Evolutionary conservation across 2,888 invertebrate species (phyloP).

Genomic region (Cartodere bifasciata): DNA sequence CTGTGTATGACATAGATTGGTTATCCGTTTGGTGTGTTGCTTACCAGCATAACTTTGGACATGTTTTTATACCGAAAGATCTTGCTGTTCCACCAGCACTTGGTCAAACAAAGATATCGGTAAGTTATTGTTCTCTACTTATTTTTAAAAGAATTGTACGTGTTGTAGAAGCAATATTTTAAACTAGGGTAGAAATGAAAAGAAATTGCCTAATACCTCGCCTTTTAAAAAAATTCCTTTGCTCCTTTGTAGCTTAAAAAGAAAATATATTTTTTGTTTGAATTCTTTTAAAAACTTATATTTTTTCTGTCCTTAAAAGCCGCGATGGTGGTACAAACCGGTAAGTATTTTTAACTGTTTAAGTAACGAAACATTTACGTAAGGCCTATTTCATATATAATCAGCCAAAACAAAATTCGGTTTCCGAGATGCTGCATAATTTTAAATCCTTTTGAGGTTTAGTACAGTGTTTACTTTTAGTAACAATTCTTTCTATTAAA

Average conservation of each 20-base stretch:
- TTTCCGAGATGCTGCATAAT: too few relatives aligned
- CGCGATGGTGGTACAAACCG: slow-evolving; percentile 87
- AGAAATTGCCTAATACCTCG: too few relatives aligned
- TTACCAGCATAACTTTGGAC: slow-evolving; percentile 81
- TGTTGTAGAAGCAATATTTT: too few relatives aligned
- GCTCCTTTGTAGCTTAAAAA: too few relatives aligned
- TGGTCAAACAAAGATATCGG: slow-evolving; percentile 82
- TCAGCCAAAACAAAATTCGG: too few relatives aligned
- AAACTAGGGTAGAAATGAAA: too few relatives aligned
- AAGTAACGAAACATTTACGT: too few relatives aligned
- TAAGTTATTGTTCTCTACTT: slow-evolving; percentile 45
- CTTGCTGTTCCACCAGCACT: slow-evolving; percentile 82
- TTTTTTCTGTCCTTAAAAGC: slow-evolving; percentile 38
- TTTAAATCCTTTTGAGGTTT: too few relatives aligned
- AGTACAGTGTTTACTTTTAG: too few relatives aligned
- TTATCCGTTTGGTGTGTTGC: slow-evolving; percentile 85
- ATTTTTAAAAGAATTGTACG: background rate
- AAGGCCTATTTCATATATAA: too few relatives aligned
- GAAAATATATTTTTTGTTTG: background rate
- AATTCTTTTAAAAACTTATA: background rate
- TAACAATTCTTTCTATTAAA: too few relatives aligned
- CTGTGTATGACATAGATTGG: slow-evolving; percentile 87
- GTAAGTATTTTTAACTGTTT: slow-evolving; percentile 50
- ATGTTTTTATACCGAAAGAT: slow-evolving; percentile 75
- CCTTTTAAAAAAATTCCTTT: too few relatives aligned